Evolutionary conservation across 2,888 invertebrate genomes (phyloP), one percentile per base, ranked within the genome.

Genomic region (Acleris holmiana): DNA sequence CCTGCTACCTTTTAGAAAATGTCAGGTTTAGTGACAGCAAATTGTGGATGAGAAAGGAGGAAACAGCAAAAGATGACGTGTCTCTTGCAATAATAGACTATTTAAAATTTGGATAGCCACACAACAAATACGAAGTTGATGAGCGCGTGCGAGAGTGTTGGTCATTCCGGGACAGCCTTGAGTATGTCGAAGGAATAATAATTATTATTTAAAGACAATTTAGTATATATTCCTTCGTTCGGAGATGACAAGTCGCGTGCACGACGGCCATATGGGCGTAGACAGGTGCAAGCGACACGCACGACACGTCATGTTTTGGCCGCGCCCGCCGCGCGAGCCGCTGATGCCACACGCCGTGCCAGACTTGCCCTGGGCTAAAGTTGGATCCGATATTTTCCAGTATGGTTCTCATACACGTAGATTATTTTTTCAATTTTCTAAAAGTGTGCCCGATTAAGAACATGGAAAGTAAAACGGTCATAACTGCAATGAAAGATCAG

Each of bases 81-180:
- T 69, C 66, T 19, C 44, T 63, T 35, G 21, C 23, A 15, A 23
- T 74, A 19, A 46, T 71, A 8, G 29, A 55, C 1, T 71, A 70
- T 25, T 72, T 74, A 4, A 35, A 23, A 6, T 56, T 67, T 1
- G 75, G 76, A 0, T 75, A 74, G 73, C 75, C 76, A 3, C n/a
- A 29, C n/a, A 65, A 69, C 65, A 72, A 71, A 48, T 61, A 64
- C 21, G 44, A 73, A 23, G 54, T 68, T 0, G 40, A 64, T 15
- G 53, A 59, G 0, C 7, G 15, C 2, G 35, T 71, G 0, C 21
- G 56, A 2, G 2, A 7, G 0, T 61, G 48, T 15, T 72, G 73
- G 72, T 25, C 62, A 0, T 54, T 18, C 35, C 29, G 51, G 6
- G 35, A 35, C 1, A 40, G 35, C 29, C 18, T 51, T 2, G 18